Evolutionary conservation across 2,888 invertebrate genomes (phyloP).

Genomic region (Autographa pulchrina): DNA sequence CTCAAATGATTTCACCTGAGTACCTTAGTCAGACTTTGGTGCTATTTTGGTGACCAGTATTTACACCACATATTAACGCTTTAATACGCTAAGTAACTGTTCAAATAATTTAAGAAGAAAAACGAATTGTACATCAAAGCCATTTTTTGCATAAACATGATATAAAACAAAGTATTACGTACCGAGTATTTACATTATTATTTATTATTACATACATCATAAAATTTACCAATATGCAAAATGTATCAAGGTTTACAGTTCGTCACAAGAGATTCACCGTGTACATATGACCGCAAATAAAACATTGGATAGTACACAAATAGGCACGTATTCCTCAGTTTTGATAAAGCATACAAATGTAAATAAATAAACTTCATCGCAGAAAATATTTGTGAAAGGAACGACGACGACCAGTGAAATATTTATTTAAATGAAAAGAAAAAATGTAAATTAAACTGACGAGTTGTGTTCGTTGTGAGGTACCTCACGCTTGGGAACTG

Average conservation of each 20-base stretch:
- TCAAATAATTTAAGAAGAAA: too few species aligned
- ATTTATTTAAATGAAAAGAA: conserved; percentile 1
- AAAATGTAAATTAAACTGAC: conserved; percentile 1
- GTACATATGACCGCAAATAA: not conserved
- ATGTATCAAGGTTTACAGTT: not conserved
- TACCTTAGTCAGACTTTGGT: too few species aligned
- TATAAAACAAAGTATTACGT: not conserved
- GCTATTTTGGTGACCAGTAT: too few species aligned
- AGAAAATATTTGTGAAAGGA: not conserved
- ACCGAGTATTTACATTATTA: not conserved
- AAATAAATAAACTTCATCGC: conserved; percentile 5
- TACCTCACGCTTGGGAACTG: not conserved
- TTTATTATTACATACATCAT: too few species aligned
- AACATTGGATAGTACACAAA: not conserved
- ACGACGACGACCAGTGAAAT: not conserved
- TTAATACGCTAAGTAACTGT: too few species aligned
- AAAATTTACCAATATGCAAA: not conserved
- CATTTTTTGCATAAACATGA: too few species aligned
- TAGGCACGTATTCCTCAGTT: not conserved
- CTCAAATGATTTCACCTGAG: too few species aligned
- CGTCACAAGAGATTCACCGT: conserved; percentile 1
- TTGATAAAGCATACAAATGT: not conserved
- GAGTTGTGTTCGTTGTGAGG: not conserved
- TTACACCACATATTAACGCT: too few species aligned
- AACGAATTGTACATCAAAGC: too few species aligned